Evolutionary conservation across 2,113 vertebrate species (phyloP), one percentile per base, ranked within the genome.

Genomic region (Neomonachus schauinslandi): DNA sequence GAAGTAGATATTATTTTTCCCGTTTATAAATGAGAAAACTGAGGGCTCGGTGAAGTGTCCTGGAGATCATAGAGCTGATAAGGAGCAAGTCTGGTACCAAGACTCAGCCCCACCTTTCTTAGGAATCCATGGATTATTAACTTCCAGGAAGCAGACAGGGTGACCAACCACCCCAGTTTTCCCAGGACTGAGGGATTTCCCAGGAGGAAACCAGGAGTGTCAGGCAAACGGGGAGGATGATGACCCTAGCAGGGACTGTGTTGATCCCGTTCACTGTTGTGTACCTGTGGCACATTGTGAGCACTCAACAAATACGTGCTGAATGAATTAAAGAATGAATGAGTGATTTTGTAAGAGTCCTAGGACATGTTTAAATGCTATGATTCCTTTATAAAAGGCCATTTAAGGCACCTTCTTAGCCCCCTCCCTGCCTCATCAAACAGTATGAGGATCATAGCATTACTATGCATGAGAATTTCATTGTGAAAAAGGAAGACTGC

Each of bases 381-480:
- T 42, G 42, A 1, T 22, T 89, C 67, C 57, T 83, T 93, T 79
- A 67, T 65, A 33, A 89, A 93, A 93, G 63, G 81, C 57, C 53
- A 82, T 94, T n/a, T 46, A 76, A 79, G 80, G 72, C 5, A 3
- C 95, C 69, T 96, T 93, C 31, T 74, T 76, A 69, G 51, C 28
- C 33, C 28, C 63, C 57, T 81, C 72, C 85, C 87, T 85, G 31
- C 36, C 49, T 88, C 85, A 90, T 26, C 0, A 19, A 57, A 31
- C 71, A 94, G 10, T 93, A 46, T 57, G 16, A 96, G 88, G 96
- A 90, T 94, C 94, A 93, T 57, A 63, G 96, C 95, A 49, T 51
- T 57, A 63, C 9, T 61, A 4, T 0, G 4, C n/a, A 4, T 11
- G 5, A 92, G 15, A 95, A 91, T 93, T 95, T 92, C 89, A 76